Evolutionary conservation across 2,888 invertebrate genomes (phyloP).

Genomic region (Stenodema calcarata): DNA sequence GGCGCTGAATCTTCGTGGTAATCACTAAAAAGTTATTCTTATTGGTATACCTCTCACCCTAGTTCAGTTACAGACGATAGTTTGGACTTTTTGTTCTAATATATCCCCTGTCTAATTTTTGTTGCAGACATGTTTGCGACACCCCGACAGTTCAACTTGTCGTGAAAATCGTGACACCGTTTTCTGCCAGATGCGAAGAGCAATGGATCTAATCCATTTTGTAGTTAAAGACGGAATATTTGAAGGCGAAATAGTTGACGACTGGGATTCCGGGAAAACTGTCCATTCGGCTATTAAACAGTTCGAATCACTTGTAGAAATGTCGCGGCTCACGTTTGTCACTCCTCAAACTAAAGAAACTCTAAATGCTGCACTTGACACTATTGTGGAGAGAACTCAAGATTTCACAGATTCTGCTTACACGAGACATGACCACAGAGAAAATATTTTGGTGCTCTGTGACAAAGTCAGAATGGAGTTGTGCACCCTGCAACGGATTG

Average conservation of each 20-base stretch:
- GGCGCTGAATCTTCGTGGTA: too few species aligned
- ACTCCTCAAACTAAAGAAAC: conserved; percentile 74
- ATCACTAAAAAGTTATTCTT: too few species aligned
- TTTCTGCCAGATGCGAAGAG: conserved; percentile 95
- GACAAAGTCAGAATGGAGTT: conserved; percentile 91
- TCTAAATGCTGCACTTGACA: conserved; percentile 84
- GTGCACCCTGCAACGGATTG: conserved; percentile 85
- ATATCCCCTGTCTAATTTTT: neutral
- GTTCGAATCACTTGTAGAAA: conserved; percentile 84
- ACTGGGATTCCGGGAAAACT: conserved; percentile 72
- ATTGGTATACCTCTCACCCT: too few species aligned
- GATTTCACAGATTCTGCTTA: conserved; percentile 99
- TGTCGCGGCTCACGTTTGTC: conserved; percentile 81
- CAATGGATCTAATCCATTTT: conserved; percentile 96
- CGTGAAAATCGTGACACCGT: conserved; percentile 96
- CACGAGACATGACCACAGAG: conserved; percentile 95
- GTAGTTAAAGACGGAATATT: conserved; percentile 96
- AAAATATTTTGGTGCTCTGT: conserved; percentile 82
- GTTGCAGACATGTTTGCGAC: conserved; percentile 85
- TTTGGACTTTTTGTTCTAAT: too few species aligned
- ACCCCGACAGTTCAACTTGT: conserved; percentile 91
- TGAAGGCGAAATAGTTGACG: conserved; percentile 65
- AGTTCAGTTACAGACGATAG: too few species aligned
- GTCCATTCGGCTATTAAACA: conserved; percentile 84
- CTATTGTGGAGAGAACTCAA: conserved; percentile 91